phyloP scores from a whole-genome alignment of 2,113 vertebrate species.

The Leptodactylus fuscus region DNA sequence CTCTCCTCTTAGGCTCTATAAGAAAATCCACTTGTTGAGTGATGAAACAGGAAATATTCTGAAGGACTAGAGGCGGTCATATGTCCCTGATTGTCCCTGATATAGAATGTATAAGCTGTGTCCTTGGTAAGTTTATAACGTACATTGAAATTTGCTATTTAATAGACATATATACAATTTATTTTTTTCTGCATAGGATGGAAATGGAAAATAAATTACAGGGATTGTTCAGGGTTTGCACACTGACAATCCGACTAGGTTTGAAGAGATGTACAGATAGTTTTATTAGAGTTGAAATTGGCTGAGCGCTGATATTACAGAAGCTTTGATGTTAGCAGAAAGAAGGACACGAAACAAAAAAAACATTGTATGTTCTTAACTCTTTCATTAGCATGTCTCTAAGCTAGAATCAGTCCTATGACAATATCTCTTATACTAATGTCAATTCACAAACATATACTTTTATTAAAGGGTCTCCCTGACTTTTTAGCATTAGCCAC shows the following conservation, averaged over 20 bases:
- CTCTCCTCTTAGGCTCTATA: not conserved
- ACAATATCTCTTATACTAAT: too few species aligned
- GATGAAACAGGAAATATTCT: constrained; percentile 3
- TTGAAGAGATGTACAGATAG: constrained; percentile 7
- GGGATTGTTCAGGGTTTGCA: not conserved
- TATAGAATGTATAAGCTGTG: not conserved
- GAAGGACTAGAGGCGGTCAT: not conserved
- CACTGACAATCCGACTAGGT: not conserved
- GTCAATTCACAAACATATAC: too few species aligned
- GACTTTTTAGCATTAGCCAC: too few species aligned
- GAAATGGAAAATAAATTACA: constrained; percentile 21
- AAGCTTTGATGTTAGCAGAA: constrained; percentile 8
- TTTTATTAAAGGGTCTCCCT: too few species aligned
- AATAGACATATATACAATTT: not conserved
- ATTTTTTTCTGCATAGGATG: not conserved
- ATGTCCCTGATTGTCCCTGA: not conserved
- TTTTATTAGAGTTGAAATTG: not conserved
- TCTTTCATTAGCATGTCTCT: not conserved
- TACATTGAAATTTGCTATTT: not conserved
- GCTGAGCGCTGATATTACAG: not conserved
- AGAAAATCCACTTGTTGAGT: not conserved
- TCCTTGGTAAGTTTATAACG: not conserved
- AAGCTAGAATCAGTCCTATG: not conserved
- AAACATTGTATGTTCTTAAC: not conserved
- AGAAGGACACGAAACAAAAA: constrained; percentile 11